Conservation (phyloP, 2,113 vertebrate species). For the Reinhardtius hippoglossoides region DNA sequence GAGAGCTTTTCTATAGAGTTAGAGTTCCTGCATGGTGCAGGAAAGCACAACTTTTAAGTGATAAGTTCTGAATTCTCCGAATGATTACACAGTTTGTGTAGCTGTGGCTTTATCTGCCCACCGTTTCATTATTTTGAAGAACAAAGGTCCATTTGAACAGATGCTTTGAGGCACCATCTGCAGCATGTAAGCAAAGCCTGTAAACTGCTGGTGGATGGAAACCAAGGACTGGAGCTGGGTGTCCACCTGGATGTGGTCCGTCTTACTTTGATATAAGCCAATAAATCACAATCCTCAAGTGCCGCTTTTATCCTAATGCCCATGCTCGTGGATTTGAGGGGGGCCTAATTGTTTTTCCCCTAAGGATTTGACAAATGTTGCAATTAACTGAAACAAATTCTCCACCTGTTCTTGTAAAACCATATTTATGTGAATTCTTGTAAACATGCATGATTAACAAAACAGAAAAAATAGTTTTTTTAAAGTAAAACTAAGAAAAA, state of each 20-base stretch:
- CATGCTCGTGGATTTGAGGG: conserved; percentile 21
- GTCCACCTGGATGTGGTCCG: conserved; percentile 20
- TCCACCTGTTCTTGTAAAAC: conserved; percentile 57
- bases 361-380: conserved; percentile 57
- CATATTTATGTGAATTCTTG: conserved; percentile 14
- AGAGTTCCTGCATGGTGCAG: not conserved
- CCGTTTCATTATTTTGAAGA: conserved; percentile 29
- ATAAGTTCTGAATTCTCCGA: not conserved
- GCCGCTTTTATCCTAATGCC: conserved; percentile 2
- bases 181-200: conserved; percentile 16
- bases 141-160: conserved; percentile 31
- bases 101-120: not conserved
- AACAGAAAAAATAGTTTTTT: not conserved
- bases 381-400: conserved; percentile 54
- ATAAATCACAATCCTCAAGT: conserved; percentile 44
- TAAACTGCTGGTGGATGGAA: conserved; percentile 23
- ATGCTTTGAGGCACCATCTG: conserved; percentile 37
- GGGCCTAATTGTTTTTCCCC: conserved; percentile 2
- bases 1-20: not conserved
- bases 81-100: not conserved
- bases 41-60: not conserved
- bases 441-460: conserved; percentile 28
- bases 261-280: conserved; percentile 34
- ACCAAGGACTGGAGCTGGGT: conserved; percentile 15
- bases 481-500: not conserved